Evolutionary conservation across 2,113 vertebrate genomes (phyloP).

Genomic region (Panurus biarmicus): DNA sequence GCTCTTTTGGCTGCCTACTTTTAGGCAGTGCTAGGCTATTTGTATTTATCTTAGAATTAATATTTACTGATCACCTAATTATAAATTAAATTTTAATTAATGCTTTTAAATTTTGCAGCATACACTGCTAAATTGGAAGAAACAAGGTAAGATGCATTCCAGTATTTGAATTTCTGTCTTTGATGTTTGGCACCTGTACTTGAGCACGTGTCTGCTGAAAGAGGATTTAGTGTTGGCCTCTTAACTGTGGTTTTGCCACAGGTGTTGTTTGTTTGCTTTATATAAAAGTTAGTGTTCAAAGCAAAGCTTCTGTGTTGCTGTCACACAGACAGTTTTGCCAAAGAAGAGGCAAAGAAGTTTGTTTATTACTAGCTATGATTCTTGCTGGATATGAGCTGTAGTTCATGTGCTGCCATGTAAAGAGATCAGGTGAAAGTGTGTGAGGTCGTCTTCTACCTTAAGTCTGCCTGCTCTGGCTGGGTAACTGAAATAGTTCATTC

Average conservation of each 20-base stretch:
- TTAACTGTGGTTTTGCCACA: not conserved
- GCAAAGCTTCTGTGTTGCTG: not conserved
- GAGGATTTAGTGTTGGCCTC: not conserved
- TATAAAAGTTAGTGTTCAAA: not conserved
- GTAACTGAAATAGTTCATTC: not conserved
- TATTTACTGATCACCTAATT: not conserved
- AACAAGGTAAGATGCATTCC: constrained; percentile 59
- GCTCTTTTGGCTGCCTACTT: not conserved
- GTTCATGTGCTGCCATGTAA: not conserved
- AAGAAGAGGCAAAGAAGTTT: not conserved
- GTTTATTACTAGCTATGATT: not conserved
- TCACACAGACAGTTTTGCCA: not conserved
- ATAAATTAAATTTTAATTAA: not conserved
- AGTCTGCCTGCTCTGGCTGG: not conserved
- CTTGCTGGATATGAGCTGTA: not conserved
- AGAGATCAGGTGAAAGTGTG: not conserved
- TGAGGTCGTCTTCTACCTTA: not conserved
- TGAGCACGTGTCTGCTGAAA: not conserved
- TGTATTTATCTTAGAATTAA: not conserved
- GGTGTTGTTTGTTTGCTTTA: not conserved
- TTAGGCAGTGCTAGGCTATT: not conserved
- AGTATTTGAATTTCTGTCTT: not conserved
- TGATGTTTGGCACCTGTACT: not conserved
- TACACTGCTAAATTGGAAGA: constrained; percentile 64
- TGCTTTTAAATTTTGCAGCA: constrained; percentile 23